phyloP scores from a whole-genome alignment of 1,140 invertebrate species.

The Drosophila tristis region DNA sequence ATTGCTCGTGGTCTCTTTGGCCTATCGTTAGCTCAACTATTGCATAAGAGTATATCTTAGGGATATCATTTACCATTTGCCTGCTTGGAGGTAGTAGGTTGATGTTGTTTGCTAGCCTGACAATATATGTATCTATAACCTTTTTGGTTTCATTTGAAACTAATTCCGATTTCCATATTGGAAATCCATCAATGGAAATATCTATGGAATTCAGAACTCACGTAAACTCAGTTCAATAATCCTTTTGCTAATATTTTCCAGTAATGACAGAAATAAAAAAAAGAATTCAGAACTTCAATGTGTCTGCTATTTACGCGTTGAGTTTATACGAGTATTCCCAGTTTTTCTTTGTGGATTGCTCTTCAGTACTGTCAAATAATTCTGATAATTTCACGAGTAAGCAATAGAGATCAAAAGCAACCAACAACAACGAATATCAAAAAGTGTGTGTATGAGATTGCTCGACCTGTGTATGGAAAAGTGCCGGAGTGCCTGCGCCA shows the following conservation, averaged over 20 bases:
- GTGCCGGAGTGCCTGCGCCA: slow-evolving; percentile 3
- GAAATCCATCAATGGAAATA: neutral
- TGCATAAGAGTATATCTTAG: neutral
- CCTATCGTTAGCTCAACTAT: slow-evolving; percentile 7
- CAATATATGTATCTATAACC: neutral
- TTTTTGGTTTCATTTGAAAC: neutral
- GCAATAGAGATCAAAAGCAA: slow-evolving; percentile 84
- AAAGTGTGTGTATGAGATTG: slow-evolving; percentile 66
- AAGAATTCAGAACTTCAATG: too few species aligned
- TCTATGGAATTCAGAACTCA: too few species aligned
- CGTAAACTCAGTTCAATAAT: too few species aligned
- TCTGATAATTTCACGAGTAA: slow-evolving; percentile 10
- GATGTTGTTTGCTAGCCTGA: slow-evolving; percentile 28
- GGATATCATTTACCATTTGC: neutral
- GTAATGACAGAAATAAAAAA: too few species aligned
- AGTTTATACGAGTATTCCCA: too few species aligned
- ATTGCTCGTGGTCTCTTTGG: slow-evolving; percentile 84
- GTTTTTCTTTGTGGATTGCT: neutral
- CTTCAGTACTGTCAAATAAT: neutral
- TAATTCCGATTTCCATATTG: neutral
- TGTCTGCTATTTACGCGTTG: too few species aligned
- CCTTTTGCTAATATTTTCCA: too few species aligned
- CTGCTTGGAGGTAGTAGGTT: slow-evolving; percentile 71
- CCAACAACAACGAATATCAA: slow-evolving; percentile 84
- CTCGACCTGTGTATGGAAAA: slow-evolving; percentile 18